Evolutionary conservation across 2,113 vertebrate species (phyloP).

Genomic region (Bubo bubo): DNA sequence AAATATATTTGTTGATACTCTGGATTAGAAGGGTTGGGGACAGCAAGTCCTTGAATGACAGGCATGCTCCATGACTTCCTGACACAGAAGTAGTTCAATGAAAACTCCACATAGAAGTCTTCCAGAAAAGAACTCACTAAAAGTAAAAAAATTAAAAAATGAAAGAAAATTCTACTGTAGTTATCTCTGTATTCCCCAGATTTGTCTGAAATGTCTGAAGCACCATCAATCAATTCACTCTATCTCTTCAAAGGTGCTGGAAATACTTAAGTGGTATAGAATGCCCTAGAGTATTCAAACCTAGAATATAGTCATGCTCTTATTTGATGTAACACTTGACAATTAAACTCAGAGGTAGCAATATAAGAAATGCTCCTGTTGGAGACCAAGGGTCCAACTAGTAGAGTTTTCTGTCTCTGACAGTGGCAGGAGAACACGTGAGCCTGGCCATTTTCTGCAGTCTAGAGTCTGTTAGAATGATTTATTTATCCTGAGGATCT

Average conservation of each 20-base stretch:
- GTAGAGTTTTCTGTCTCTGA: background rate
- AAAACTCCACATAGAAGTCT: background rate
- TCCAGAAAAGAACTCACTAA: background rate
- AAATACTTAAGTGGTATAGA: background rate
- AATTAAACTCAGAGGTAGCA: background rate
- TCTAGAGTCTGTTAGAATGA: background rate
- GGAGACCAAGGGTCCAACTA: background rate
- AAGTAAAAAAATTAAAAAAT: background rate
- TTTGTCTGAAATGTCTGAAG: background rate
- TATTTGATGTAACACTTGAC: background rate
- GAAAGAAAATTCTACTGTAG: background rate
- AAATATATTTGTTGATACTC: background rate
- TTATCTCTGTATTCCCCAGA: background rate
- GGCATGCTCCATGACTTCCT: background rate
- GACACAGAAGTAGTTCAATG: background rate
- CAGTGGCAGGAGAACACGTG: background rate
- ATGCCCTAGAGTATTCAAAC: background rate
- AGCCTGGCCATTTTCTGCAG: background rate
- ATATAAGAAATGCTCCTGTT: background rate
- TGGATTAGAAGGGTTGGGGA: background rate
- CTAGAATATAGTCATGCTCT: background rate
- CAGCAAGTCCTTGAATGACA: background rate
- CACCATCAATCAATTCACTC: background rate
- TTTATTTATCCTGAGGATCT: conserved; percentile 24
- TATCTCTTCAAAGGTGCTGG: background rate